Percentiles rank a stretch among this genome's conserved stretches.
These are phyloP conservation scores for Stegodyphus dumicola DNA, from an alignment of 1,140 invertebrate genomes.

Conservation along the genomic window DNA sequence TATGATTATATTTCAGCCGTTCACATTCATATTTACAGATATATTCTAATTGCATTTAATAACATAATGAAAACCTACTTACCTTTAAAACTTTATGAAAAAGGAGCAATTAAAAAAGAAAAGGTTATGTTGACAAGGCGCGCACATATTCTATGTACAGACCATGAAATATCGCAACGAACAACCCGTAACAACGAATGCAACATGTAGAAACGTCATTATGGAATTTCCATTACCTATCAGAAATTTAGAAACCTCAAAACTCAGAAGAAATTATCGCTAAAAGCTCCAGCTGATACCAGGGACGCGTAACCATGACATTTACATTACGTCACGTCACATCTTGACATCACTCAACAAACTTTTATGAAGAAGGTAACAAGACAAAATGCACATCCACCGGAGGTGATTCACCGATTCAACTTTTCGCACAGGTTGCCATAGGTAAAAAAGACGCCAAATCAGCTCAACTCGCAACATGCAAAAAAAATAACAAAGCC, in stretches of 20 bases:
- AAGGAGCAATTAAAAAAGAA: neutral
- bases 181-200: conserved; percentile 7
- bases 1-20: too few relatives aligned
- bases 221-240: conserved; percentile 37
- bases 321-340: conserved; percentile 36
- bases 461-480: neutral
- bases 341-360: neutral
- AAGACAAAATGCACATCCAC: neutral
- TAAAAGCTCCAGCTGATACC: conserved; percentile 52
- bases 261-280: conserved; percentile 41
- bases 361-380: conserved; percentile 4
- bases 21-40: neutral
- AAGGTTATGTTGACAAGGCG: neutral
- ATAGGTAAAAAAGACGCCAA: neutral
- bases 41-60: neutral
- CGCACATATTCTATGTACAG: neutral
- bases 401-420: conserved; percentile 33
- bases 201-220: conserved; percentile 29
- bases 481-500: neutral
- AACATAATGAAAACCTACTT: neutral
- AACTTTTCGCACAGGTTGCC: conserved; percentile 32
- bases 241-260: conserved; percentile 18
- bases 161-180: neutral
- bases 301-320: conserved; percentile 59
- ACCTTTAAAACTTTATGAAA: neutral